Conservation (phyloP, 2,797 vertebrate species). For the Capromys pilorides region DNA sequence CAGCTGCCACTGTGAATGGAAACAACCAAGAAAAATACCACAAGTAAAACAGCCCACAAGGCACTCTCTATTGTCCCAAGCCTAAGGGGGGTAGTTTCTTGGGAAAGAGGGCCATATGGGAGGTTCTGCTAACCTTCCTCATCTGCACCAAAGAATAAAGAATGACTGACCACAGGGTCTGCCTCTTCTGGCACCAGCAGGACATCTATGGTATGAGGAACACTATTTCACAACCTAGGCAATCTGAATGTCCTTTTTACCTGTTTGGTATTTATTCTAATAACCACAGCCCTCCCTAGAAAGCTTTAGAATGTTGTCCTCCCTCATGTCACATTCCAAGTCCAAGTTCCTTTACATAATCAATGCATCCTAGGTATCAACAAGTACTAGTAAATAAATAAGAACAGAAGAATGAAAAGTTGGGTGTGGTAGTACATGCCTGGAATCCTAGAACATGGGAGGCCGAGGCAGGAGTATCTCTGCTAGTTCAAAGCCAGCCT, state of each 20-base stretch:
- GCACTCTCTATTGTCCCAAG: not conserved
- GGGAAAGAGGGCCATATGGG: not conserved
- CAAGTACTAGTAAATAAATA: slow-evolving; percentile 20
- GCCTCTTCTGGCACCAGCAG: not conserved
- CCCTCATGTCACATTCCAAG: slow-evolving; percentile 9
- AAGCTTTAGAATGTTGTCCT: slow-evolving; percentile 48
- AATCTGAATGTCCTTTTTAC: not conserved
- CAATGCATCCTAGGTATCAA: not conserved
- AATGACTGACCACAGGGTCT: not conserved
- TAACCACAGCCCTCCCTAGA: not conserved
- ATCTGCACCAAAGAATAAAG: not conserved
- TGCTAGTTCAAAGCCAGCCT: not conserved
- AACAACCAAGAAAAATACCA: not conserved
- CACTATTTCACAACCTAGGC: not conserved
- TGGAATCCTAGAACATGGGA: not conserved
- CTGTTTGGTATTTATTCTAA: not conserved
- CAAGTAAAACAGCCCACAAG: slow-evolving; percentile 33
- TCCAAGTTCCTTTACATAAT: slow-evolving; percentile 6
- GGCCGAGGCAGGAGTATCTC: not conserved
- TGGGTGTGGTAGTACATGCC: not conserved
- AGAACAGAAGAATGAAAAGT: slow-evolving; percentile 34
- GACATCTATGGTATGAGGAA: not conserved
- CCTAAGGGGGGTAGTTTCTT: not conserved
- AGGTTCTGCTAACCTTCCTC: not conserved
- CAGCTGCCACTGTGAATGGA: not conserved